Evolutionary conservation across 2,888 invertebrate species (phyloP).

Genomic region (Hyles lineata): DNA sequence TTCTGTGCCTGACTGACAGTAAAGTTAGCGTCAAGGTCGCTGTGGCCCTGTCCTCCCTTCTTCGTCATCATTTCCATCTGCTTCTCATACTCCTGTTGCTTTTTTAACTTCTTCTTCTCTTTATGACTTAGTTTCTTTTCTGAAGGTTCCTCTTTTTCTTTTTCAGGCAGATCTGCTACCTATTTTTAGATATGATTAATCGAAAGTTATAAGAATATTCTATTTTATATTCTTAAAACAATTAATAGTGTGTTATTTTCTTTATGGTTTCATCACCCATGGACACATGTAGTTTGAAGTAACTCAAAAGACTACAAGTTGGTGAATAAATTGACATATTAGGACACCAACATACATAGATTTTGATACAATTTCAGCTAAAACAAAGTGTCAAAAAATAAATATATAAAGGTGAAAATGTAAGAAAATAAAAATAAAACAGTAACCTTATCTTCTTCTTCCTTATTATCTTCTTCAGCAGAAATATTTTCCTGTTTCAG

Average conservation of each 20-base stretch:
- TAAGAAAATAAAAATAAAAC: neutral
- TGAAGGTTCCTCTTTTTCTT: conserved; percentile 64
- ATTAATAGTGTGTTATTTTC: neutral
- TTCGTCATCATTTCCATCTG: conserved; percentile 93
- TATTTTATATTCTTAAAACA: neutral
- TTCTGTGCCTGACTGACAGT: conserved; percentile 95
- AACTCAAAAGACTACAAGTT: too few species aligned
- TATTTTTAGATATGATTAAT: conserved; percentile 30
- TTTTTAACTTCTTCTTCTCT: conserved; percentile 96
- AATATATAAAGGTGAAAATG: too few species aligned
- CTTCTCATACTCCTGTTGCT: conserved; percentile 94
- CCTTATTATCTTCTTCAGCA: conserved; percentile 53
- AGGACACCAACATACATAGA: too few species aligned
- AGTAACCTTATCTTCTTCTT: conserved; percentile 60
- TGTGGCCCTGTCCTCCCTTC: conserved; percentile 95
- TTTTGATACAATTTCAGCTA: too few species aligned
- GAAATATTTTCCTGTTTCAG: conserved; percentile 53
- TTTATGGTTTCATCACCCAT: too few species aligned
- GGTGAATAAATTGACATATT: too few species aligned
- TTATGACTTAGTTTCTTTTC: conserved; percentile 94
- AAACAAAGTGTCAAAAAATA: too few species aligned
- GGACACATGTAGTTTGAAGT: too few species aligned
- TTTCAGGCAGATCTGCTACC: conserved; percentile 54
- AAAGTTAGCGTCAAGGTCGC: conserved; percentile 96
- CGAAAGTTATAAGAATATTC: too few species aligned